phyloP scores from a whole-genome alignment of 2,113 vertebrate species.

The Toxostoma redivivum region DNA sequence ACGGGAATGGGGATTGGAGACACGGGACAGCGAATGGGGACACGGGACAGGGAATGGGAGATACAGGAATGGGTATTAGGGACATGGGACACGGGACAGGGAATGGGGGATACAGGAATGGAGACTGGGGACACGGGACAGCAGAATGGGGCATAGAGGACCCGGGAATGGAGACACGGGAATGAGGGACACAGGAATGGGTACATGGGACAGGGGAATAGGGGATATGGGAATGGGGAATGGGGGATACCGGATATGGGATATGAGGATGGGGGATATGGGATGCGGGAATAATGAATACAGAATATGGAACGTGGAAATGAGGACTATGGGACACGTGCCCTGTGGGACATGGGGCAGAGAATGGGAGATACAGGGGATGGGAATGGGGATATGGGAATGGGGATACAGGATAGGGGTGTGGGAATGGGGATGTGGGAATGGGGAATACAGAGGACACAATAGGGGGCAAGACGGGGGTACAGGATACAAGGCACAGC shows the following conservation, averaged over 20 bases:
- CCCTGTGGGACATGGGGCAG: accelerated
- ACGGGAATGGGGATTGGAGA: background rate
- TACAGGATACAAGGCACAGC: background rate
- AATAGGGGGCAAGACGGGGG: no score
- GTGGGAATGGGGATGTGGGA: background rate
- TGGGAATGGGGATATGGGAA: background rate
- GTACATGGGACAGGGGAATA: background rate
- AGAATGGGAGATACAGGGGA: background rate
- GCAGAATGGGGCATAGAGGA: background rate
- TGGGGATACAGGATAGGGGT: no score
- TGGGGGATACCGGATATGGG: no score
- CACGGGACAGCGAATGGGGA: background rate
- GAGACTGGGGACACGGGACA: no score
- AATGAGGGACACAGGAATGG: background rate
- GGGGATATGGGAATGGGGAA: background rate
- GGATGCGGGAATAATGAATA: background rate
- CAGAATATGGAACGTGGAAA: background rate
- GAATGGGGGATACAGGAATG: no score
- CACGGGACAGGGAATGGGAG: no score
- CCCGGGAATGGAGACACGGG: no score
- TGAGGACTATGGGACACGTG: background rate
- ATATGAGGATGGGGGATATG: background rate
- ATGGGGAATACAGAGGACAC: no score
- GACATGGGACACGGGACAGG: background rate
- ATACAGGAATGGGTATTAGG: background rate